phyloP scores from a whole-genome alignment of 2,888 invertebrate genomes.

The Callimorpha dominula region DNA sequence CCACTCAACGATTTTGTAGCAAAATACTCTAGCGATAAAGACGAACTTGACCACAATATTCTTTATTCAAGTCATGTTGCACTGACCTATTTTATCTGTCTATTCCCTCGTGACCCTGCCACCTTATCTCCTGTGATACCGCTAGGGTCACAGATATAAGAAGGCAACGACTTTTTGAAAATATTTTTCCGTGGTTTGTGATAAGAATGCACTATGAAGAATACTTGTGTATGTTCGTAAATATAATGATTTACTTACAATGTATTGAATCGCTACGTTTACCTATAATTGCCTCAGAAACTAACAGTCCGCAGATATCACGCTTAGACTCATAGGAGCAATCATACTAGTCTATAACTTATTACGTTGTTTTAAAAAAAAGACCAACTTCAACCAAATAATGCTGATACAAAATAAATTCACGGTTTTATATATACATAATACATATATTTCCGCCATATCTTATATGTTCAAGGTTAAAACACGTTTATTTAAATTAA shows the following conservation, averaged over 20 bases:
- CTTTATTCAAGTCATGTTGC: conserved; percentile 66
- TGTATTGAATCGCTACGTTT: background rate
- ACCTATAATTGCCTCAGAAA: background rate
- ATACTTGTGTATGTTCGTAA: conserved; percentile 41
- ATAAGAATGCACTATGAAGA: conserved; percentile 64
- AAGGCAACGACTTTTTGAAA: conserved; percentile 81
- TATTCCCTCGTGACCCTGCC: conserved; percentile 74
- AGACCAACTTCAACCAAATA: too few relatives aligned
- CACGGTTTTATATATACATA: too few relatives aligned
- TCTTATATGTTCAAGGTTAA: too few relatives aligned
- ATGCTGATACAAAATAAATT: too few relatives aligned
- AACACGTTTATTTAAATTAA: too few relatives aligned
- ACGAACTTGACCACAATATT: conserved; percentile 81
- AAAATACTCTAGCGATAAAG: conserved; percentile 46
- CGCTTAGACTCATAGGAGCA: background rate
- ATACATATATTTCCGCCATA: too few relatives aligned
- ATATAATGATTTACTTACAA: conserved; percentile 9
- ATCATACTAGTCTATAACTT: too few relatives aligned
- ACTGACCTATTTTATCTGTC: conserved; percentile 79
- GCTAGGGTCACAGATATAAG: conserved; percentile 72
- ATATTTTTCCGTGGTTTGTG: conserved; percentile 69
- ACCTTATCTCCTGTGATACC: conserved; percentile 70
- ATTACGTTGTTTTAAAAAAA: too few relatives aligned
- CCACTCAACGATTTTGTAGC: conserved; percentile 22
- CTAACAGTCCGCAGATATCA: background rate